Conservation (phyloP, 2,888 invertebrate genomes). For the Phaedon cochleariae region DNA sequence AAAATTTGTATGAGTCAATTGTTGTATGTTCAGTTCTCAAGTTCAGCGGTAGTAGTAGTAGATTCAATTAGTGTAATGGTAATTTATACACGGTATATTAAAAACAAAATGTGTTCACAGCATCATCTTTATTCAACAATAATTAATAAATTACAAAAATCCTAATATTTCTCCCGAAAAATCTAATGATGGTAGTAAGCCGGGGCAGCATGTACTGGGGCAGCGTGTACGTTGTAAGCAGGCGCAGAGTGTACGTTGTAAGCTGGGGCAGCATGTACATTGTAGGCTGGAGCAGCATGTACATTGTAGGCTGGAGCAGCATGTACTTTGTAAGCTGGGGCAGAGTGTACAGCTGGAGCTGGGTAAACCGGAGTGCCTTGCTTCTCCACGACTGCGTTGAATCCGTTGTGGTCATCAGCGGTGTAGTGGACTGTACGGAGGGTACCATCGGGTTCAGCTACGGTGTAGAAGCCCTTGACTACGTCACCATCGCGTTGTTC, state of each 20-base stretch:
- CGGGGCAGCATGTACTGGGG: too few relatives aligned
- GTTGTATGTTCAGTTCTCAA: too few relatives aligned
- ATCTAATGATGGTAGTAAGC: neutral
- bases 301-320: neutral
- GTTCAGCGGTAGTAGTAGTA: too few relatives aligned
- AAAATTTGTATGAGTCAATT: too few relatives aligned
- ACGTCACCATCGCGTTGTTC: slow-evolving; percentile 66
- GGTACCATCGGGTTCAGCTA: slow-evolving; percentile 70
- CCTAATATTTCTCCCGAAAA: too few relatives aligned
- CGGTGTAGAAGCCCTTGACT: slow-evolving; percentile 69
- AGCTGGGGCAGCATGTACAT: neutral
- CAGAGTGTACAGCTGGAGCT: neutral
- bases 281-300: slow-evolving; percentile 17
- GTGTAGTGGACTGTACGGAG: slow-evolving; percentile 70
- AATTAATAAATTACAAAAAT: too few relatives aligned
- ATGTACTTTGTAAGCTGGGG: neutral
- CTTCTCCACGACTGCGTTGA: slow-evolving; percentile 62
- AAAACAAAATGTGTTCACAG: too few relatives aligned
- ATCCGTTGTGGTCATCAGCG: slow-evolving; percentile 68
- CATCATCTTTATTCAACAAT: too few relatives aligned
- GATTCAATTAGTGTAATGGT: too few relatives aligned
- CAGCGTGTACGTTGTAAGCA: too few relatives aligned
- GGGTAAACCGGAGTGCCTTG: slow-evolving; percentile 39
- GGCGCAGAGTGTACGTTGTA: neutral
- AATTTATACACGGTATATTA: too few relatives aligned